phyloP scores from a whole-genome alignment of 2,113 vertebrate species.

The Pachyramphus minor region DNA sequence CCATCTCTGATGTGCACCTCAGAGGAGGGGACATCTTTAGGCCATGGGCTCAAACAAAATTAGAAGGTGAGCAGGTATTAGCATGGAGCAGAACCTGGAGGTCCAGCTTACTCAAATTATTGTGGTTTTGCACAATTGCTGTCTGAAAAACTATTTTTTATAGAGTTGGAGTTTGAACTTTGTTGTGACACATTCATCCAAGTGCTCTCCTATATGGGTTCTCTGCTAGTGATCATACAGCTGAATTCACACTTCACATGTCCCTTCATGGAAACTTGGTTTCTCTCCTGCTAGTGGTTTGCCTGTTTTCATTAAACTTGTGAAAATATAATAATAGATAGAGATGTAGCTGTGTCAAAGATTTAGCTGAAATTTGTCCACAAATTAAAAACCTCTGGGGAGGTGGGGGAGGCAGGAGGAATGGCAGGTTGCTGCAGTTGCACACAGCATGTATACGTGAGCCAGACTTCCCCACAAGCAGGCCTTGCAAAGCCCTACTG shows the following conservation, averaged over 20 bases:
- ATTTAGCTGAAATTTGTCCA: neutral
- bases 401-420: neutral
- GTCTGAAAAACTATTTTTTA: neutral
- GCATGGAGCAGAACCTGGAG: neutral
- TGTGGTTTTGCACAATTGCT: neutral
- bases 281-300: neutral
- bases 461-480: neutral
- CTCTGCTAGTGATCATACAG: neutral
- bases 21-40: neutral
- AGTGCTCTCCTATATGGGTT: neutral
- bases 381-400: neutral
- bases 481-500: neutral
- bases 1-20: neutral
- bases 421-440: neutral
- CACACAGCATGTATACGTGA: fast-evolving
- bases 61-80: neutral
- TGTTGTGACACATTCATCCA: neutral
- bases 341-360: neutral
- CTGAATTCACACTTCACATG: neutral
- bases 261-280: neutral
- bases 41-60: neutral
- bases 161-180: neutral
- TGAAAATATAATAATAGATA: neutral
- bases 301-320: neutral
- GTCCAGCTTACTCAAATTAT: neutral